A percentile compares a stretch with the other conserved stretches of the same genome.
Conservation (phyloP, 2,113 vertebrate species). For the Antechinus stuartii region DNA sequence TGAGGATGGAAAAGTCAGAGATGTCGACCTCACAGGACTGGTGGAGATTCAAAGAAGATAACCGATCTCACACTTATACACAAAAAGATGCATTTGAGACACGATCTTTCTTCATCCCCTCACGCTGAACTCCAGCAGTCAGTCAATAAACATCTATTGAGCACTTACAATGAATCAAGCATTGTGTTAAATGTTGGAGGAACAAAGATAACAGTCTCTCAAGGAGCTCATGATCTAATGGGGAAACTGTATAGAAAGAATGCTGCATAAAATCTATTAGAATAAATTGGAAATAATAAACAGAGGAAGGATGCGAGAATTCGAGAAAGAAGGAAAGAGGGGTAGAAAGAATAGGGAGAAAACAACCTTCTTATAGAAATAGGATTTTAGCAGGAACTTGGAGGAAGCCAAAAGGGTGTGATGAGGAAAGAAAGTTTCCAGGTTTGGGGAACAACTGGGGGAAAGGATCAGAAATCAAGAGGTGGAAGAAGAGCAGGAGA, state of each 20-base stretch:
- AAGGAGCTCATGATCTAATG: not conserved
- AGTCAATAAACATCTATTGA: not conserved
- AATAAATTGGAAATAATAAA: no score
- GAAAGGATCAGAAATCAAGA: no score
- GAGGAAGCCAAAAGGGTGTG: no score
- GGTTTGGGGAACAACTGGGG: no score
- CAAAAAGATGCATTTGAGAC: not conserved
- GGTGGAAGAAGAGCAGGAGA: not conserved
- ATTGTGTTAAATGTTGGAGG: not conserved
- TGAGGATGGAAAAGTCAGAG: not conserved
- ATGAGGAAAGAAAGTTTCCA: no score
- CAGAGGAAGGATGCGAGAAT: no score
- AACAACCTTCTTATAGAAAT: no score
- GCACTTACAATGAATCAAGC: not conserved
- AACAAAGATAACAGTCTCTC: slow-evolving; percentile 6
- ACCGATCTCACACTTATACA: not conserved
- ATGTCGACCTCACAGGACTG: not conserved
- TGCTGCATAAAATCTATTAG: no score
- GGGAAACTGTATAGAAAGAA: not conserved
- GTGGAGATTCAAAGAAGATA: not conserved
- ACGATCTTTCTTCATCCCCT: not conserved
- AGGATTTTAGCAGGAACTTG: no score
- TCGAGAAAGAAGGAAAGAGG: no score
- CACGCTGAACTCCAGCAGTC: not conserved
- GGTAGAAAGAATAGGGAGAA: no score